A percentile compares a stretch with the other conserved stretches of the same genome.
These are phyloP conservation scores for Conger conger DNA, from an alignment of 2,113 vertebrate genomes.

Conservation along the genomic window DNA sequence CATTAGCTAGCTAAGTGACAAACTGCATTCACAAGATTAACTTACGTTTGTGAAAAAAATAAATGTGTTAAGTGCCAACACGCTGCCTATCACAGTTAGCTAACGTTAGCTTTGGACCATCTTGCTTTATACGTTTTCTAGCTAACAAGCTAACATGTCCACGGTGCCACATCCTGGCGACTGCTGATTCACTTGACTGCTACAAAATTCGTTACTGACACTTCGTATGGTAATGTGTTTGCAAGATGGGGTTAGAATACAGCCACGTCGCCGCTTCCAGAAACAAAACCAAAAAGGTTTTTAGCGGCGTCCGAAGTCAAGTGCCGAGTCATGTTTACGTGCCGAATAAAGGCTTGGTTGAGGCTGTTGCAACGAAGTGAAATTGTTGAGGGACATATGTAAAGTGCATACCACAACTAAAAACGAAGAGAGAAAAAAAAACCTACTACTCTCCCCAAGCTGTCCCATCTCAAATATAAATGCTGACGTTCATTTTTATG, in stretches of 20 bases:
- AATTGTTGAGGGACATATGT: slow-evolving; percentile 2
- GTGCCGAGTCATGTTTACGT: slow-evolving; percentile 16
- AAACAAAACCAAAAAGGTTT: neutral
- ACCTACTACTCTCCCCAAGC: no score
- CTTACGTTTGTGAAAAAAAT: neutral
- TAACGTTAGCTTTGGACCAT: no score
- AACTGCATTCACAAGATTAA: no score
- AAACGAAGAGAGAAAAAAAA: slow-evolving; percentile 12
- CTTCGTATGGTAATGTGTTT: neutral
- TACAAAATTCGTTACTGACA: neutral
- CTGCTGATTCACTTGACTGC: neutral
- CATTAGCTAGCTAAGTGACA: neutral
- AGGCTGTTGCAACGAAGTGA: slow-evolving; percentile 30
- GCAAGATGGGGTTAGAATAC: neutral
- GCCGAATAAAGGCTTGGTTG: neutral
- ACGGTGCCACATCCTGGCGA: neutral
- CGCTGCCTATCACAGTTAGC: neutral
- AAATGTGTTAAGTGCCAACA: neutral
- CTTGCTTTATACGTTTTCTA: neutral
- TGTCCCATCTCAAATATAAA: neutral
- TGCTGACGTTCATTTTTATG: neutral
- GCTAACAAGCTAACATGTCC: neutral
- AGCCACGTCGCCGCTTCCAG: neutral
- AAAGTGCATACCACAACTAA: neutral
- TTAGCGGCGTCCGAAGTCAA: neutral